These are phyloP conservation scores for Crossaster papposus DNA, from an alignment of 53 echinoderm and acorn worm genomes.

Conservation along the genomic window DNA sequence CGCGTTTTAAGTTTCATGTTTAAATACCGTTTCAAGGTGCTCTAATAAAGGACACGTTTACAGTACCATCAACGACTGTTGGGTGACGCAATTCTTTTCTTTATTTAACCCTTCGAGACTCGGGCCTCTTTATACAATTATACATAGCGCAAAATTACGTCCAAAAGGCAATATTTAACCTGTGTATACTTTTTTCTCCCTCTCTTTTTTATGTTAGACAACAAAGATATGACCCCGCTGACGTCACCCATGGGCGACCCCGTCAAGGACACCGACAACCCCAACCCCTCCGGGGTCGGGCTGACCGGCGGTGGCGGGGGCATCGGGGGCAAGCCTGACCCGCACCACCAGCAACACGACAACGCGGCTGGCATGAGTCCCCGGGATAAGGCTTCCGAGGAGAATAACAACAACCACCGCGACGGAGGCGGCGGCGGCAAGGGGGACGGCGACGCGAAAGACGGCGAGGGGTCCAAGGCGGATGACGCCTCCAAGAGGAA, in stretches of 20 bases:
- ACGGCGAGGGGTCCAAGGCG: conserved; percentile 61
- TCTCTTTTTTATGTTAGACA: conserved; percentile 66
- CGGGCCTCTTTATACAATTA: not conserved
- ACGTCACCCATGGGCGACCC: conserved; percentile 59
- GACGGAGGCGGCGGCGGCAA: conserved; percentile 71
- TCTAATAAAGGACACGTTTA: too few relatives aligned
- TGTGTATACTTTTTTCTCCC: not conserved
- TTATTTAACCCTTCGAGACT: too few relatives aligned
- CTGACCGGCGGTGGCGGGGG: conserved; percentile 4
- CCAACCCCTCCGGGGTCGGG: conserved; percentile 51
- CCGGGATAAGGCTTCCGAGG: conserved; percentile 73
- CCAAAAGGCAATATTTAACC: not conserved
- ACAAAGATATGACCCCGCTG: conserved; percentile 91
- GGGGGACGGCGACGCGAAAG: conserved; percentile 81
- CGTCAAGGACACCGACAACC: conserved; percentile 51
- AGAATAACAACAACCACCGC: conserved; percentile 67
- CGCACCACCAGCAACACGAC: conserved; percentile 27
- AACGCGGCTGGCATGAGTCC: conserved; percentile 38
- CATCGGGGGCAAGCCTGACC: conserved; percentile 30
- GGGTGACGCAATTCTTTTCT: too few relatives aligned
- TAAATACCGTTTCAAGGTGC: not conserved
- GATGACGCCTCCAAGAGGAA: conserved; percentile 93
- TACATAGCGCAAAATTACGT: not conserved
- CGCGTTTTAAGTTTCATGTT: not conserved
- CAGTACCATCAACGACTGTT: too few relatives aligned